Conservation (phyloP, 2,888 invertebrate genomes). For the Andricus curvator region DNA sequence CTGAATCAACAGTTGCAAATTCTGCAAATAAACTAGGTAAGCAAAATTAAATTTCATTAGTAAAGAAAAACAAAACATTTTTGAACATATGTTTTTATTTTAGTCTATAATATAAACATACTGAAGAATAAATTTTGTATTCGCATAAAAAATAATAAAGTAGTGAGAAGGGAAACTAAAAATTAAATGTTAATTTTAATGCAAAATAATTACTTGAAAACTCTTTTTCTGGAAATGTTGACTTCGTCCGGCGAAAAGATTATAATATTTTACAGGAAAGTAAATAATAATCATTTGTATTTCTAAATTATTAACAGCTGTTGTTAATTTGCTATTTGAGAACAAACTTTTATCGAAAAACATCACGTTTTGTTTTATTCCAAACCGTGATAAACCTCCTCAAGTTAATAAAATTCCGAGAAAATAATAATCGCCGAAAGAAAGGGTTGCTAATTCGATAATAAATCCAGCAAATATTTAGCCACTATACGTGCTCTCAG, state of each 20-base stretch:
- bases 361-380: background rate
- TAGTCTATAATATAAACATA: no score
- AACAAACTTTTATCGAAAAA: background rate
- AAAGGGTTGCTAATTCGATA: conserved; percentile 39
- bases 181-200: background rate
- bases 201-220: background rate
- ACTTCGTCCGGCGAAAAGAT: background rate
- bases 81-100: no score
- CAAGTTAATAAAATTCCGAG: background rate
- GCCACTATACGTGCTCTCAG: background rate
- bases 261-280: no score
- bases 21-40: background rate
- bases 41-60: background rate
- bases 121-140: no score
- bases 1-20: background rate
- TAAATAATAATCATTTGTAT: no score
- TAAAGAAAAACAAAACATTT: no score
- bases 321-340: background rate
- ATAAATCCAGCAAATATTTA: conserved; percentile 35
- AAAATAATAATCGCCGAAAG: background rate
- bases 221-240: background rate
- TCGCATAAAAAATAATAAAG: no score
- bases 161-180: background rate
- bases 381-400: background rate
- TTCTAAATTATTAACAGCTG: no score